Evolutionary conservation across 2,888 invertebrate genomes (phyloP).

Genomic region (Chironomus riparius): DNA sequence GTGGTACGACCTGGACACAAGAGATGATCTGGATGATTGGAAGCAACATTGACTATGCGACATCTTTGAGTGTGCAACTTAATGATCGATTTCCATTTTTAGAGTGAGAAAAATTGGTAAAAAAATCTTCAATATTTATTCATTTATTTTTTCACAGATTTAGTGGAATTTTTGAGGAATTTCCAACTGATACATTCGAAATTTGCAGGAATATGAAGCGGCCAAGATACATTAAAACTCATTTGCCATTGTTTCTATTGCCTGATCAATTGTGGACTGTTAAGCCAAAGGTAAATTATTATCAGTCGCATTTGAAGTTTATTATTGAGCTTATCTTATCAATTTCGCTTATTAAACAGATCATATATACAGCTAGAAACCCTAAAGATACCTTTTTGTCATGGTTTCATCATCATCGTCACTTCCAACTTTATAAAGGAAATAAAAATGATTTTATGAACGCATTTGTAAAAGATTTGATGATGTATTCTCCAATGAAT

Average conservation of each 20-base stretch:
- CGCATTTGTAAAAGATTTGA: slow-evolving; percentile 28
- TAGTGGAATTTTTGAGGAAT: slow-evolving; percentile 23
- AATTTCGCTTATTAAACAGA: not conserved
- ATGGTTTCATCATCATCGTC: slow-evolving; percentile 21
- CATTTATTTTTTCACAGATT: not conserved
- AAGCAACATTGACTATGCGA: not conserved
- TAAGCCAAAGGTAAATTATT: slow-evolving; percentile 34
- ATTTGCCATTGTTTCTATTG: slow-evolving; percentile 37
- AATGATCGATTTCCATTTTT: not conserved
- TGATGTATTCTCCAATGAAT: slow-evolving; percentile 31
- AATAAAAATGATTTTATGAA: slow-evolving; percentile 24
- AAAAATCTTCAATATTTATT: no score
- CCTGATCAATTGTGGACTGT: slow-evolving; percentile 38
- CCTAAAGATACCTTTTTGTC: not conserved
- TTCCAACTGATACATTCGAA: slow-evolving; percentile 29
- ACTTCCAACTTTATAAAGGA: slow-evolving; percentile 12
- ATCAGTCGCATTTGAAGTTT: no score
- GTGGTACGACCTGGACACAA: not conserved
- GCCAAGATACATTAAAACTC: slow-evolving; percentile 38
- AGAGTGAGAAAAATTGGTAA: not conserved
- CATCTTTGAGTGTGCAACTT: not conserved
- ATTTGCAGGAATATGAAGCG: slow-evolving; percentile 33
- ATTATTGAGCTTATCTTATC: no score
- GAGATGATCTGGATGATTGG: not conserved
- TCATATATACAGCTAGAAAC: not conserved